phyloP scores from a whole-genome alignment of 2,888 invertebrate species.

The Andrena haemorrhoa region DNA sequence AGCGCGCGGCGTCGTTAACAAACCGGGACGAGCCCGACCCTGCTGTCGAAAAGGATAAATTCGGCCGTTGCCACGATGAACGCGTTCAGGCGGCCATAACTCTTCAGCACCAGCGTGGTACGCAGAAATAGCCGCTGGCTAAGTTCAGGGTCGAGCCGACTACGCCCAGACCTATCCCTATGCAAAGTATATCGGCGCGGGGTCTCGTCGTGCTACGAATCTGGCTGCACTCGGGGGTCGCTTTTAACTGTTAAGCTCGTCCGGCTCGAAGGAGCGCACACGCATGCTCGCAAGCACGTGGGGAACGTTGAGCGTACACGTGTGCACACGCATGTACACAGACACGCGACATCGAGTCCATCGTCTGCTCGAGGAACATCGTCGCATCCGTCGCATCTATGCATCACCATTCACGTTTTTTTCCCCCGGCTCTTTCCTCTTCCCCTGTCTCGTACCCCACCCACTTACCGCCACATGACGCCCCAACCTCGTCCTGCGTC shows the following conservation, averaged over 20 bases:
- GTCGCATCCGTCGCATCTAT: slow-evolving; percentile 84
- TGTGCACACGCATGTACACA: slow-evolving; percentile 7
- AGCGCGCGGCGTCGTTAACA: not conserved
- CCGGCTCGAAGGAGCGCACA: slow-evolving; percentile 14
- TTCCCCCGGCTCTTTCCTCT: slow-evolving; percentile 46
- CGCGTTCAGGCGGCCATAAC: slow-evolving; percentile 5
- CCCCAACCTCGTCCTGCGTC: slow-evolving; percentile 44
- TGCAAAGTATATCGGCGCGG: slow-evolving; percentile 36
- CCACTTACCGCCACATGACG: slow-evolving; percentile 66
- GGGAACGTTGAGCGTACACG: not conserved
- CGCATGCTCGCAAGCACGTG: not conserved
- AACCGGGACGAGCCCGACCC: not conserved
- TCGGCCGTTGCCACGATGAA: not conserved
- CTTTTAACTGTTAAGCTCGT: slow-evolving; percentile 55
- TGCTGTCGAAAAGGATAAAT: slow-evolving; percentile 24
- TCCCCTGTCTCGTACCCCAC: slow-evolving; percentile 54
- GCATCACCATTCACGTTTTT: slow-evolving; percentile 77
- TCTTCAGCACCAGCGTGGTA: slow-evolving; percentile 38
- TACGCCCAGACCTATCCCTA: slow-evolving; percentile 67
- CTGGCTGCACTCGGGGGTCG: slow-evolving; percentile 18
- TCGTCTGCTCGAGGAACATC: slow-evolving; percentile 62
- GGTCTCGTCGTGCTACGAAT: not conserved
- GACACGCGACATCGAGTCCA: slow-evolving; percentile 47
- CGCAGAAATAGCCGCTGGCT: slow-evolving; percentile 62
- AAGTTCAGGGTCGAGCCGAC: slow-evolving; percentile 69